These are phyloP conservation scores for Pecten maximus DNA, from an alignment of 2,888 invertebrate genomes.

Conservation along the genomic window DNA sequence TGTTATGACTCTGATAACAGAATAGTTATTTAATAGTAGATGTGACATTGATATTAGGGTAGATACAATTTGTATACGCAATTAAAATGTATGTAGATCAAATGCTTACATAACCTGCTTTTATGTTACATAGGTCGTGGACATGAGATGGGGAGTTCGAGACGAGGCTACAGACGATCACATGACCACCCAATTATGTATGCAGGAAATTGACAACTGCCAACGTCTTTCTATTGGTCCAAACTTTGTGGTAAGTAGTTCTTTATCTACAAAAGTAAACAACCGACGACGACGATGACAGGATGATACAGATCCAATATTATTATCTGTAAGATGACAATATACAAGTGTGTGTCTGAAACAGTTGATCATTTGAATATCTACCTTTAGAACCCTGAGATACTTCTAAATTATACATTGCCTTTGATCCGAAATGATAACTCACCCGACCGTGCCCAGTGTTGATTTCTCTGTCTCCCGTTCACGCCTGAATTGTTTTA, in stretches of 20 bases:
- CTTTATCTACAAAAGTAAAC: neutral
- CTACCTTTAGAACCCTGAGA: neutral
- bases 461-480: neutral
- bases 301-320: neutral
- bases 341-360: neutral
- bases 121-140: slow-evolving; percentile 89
- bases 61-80: too few species aligned
- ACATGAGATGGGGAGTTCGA: slow-evolving; percentile 99
- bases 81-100: too few species aligned
- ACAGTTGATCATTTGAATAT: neutral
- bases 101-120: neutral
- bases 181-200: slow-evolving; percentile 98
- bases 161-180: slow-evolving; percentile 99
- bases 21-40: too few species aligned
- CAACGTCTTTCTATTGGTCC: slow-evolving; percentile 98
- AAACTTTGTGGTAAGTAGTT: slow-evolving; percentile 92
- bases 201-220: slow-evolving; percentile 98
- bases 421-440: neutral
- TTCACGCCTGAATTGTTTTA: neutral
- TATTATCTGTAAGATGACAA: neutral
- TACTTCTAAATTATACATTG: neutral
- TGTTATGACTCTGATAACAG: too few species aligned
- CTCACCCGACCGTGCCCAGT: neutral
- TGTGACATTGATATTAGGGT: too few species aligned
- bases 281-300: too few species aligned